These are phyloP conservation scores for Anastatus disparis DNA, from an alignment of 1,140 invertebrate genomes.

Conservation along the genomic window DNA sequence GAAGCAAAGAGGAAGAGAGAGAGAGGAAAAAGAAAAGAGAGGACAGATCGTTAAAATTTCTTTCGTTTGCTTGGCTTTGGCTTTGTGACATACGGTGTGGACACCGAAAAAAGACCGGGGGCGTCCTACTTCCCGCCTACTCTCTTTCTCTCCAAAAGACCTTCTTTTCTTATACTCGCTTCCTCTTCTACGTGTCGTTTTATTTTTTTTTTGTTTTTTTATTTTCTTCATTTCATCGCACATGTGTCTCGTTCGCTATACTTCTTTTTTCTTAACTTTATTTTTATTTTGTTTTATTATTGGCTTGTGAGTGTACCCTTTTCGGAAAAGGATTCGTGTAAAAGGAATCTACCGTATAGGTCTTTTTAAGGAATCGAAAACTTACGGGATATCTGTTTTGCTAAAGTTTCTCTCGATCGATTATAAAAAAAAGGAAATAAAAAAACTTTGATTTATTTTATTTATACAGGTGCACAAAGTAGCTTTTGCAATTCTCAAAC, in stretches of 20 bases:
- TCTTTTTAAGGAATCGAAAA: conserved; percentile 13
- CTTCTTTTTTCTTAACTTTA: not conserved
- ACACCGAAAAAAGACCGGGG: conserved; percentile 48
- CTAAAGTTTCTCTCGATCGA: not conserved
- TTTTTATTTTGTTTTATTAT: not conserved
- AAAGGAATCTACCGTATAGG: not conserved
- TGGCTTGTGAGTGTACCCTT: too few species aligned
- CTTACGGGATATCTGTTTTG: conserved; percentile 17
- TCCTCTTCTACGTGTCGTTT: conserved; percentile 1
- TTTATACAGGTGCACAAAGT: not conserved
- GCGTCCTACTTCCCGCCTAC: conserved; percentile 53
- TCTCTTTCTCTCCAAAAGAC: conserved; percentile 31
- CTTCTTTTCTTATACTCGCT: not conserved
- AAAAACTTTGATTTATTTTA: conserved; percentile 15
- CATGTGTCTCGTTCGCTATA: conserved; percentile 22
- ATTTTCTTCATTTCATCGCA: conserved; percentile 14
- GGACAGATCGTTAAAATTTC: conserved; percentile 59
- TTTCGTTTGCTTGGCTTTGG: conserved; percentile 46
- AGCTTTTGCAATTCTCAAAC: not conserved
- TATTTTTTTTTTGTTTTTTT: not conserved
- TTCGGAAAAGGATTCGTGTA: not conserved
- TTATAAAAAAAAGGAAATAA: too few species aligned
- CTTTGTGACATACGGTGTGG: conserved; percentile 36
- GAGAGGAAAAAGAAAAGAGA: conserved; percentile 42
- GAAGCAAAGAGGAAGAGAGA: too few species aligned